Evolutionary conservation across 2,797 vertebrate species (phyloP), one percentile per base, ranked within the genome.

Genomic region (Apogon hyalosoma): DNA sequence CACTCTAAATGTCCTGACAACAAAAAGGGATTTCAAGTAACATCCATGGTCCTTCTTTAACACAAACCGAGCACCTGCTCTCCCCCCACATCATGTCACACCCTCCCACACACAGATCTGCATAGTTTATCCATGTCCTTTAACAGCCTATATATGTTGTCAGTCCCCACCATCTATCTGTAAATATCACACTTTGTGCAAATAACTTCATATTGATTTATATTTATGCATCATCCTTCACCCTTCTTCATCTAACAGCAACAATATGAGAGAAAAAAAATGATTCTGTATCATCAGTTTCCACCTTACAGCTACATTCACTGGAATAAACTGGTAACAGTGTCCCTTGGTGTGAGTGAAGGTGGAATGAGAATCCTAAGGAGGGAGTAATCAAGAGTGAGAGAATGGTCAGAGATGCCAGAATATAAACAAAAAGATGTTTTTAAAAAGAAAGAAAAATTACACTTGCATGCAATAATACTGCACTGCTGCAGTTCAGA

Each of bases 11-110:
- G 5, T 6, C 7, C 7, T 31, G 28, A 21, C 19, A 21, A 31
- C 28, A 31, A 28, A 3, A 1, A 42, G 4, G 12, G 8, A 1
- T 50, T 48, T 7, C 42, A 41, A 60, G 15, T 24, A 43, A 70
- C 60, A 61, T 79, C 13, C 50, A 9, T 3, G 0, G 61, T 80
- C 69, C 18, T 53, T 58, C 46, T 59, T 36, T 5, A 49, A 10
- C 19, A 13, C 52, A 69, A 46, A 73, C 65, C 41, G 15, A 33
- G 59, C 53, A 67, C 14, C 63, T 38, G 50, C n/a, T 74, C 47
- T 9, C 3, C 11, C 36, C 59, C 60, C n/a, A 42, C 71, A 48
- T 21, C 19, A 21, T 3, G 3, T 62, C 47, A 24, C 72, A 40
- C 57, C 54, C 46, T 49, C 64, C 52, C 39, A 71, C 71, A 46